Conservation (phyloP, 30 jellyfish, hydroid and myxozoan genomes). For the Mastigias papua region DNA sequence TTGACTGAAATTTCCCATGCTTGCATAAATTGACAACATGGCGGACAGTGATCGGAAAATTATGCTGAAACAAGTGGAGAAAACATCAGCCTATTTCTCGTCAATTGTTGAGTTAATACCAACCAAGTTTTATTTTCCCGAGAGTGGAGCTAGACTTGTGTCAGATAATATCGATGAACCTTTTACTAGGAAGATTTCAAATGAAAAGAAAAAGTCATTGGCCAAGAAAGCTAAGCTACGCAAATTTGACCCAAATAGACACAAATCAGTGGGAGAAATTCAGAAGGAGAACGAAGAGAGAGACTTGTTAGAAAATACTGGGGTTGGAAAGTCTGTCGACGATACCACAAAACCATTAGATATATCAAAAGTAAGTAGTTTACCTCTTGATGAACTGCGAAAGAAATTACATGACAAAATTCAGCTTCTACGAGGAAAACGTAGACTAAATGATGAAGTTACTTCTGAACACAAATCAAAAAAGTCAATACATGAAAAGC, state of each 20-base stretch:
- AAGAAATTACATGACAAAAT: constrained; percentile 88
- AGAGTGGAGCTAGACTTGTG: constrained; percentile 9
- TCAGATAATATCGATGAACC: constrained; percentile 5
- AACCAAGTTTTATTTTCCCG: constrained; percentile 76
- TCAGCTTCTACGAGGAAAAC: constrained; percentile 69
- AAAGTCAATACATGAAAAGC: constrained; percentile 63
- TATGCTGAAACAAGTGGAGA: constrained; percentile 43
- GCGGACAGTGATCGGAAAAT: constrained; percentile 67
- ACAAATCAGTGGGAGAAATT: constrained; percentile 78
- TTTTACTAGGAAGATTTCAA: constrained; percentile 49
- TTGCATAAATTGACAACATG: constrained; percentile 54
- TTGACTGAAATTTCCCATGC: background rate
- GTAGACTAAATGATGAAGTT: constrained; percentile 63
- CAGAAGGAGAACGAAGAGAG: constrained; percentile 84
- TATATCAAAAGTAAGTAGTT: constrained; percentile 57
- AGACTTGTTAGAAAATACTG: constrained; percentile 42
- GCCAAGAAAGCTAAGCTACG: constrained; percentile 87
- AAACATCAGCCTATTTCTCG: constrained; percentile 83
- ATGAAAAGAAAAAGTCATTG: constrained; percentile 65
- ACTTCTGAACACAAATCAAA: constrained; percentile 26
- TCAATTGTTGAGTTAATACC: constrained; percentile 90
- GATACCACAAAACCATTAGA: constrained; percentile 43
- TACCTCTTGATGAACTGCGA: constrained; percentile 82
- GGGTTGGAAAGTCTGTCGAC: constrained; percentile 40
- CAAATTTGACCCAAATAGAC: constrained; percentile 84